Conservation (phyloP, 2,113 vertebrate genomes). For the Myiagra hebetior region DNA sequence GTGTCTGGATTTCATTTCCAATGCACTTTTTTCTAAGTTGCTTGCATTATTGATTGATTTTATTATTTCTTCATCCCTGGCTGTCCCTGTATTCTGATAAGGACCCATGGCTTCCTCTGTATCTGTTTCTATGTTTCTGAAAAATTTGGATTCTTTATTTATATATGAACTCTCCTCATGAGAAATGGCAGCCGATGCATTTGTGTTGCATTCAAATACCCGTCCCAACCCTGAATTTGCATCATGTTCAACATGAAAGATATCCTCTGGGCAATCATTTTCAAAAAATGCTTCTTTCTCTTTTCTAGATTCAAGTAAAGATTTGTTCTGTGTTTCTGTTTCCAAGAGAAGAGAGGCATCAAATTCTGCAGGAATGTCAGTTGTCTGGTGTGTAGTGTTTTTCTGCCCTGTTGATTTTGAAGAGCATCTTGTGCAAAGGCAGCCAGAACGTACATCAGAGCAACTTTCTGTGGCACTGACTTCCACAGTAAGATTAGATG, state of each 20-base stretch:
- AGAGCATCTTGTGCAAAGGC: neutral
- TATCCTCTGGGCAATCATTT: neutral
- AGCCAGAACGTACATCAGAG: neutral
- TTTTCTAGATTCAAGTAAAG: neutral
- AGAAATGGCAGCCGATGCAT: neutral
- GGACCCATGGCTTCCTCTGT: neutral
- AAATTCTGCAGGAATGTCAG: neutral
- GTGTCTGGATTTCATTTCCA: constrained; percentile 61
- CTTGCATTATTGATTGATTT: constrained; percentile 18
- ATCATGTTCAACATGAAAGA: neutral
- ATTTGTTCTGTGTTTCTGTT: neutral
- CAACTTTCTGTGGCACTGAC: neutral
- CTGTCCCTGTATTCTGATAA: neutral
- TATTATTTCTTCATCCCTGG: constrained; percentile 30
- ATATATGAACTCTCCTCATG: neutral
- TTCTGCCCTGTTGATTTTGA: neutral
- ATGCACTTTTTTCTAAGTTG: constrained; percentile 42
- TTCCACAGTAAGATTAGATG: neutral
- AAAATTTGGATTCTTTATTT: neutral
- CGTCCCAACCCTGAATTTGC: neutral
- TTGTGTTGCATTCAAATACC: neutral
- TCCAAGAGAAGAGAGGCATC: neutral
- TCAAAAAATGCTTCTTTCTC: neutral
- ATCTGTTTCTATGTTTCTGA: neutral
- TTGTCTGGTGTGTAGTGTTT: neutral